Evolutionary conservation across 2,113 vertebrate genomes (phyloP).

Genomic region (Proteles cristata): DNA sequence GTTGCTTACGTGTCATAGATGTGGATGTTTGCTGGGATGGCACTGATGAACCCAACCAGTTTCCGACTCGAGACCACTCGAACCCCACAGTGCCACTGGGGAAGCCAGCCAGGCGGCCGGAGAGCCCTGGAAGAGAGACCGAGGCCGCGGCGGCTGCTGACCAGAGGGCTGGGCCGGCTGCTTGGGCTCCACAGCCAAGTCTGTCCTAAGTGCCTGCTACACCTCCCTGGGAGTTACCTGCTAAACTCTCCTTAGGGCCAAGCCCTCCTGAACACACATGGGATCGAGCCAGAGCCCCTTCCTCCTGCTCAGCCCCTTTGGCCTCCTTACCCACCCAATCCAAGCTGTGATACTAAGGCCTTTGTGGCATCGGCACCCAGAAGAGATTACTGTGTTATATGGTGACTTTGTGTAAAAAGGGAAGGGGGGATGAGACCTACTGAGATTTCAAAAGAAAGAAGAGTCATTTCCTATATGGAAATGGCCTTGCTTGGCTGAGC

Average conservation of each 20-base stretch:
- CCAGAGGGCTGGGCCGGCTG: neutral
- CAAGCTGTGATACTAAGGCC: neutral
- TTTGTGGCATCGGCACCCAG: neutral
- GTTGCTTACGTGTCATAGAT: conserved; percentile 95
- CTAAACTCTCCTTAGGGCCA: neutral
- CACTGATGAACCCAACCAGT: conserved; percentile 98
- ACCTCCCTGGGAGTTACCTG: neutral
- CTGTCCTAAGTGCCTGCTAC: neutral
- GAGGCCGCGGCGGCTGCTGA: neutral
- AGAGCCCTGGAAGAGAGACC: conserved; percentile 90
- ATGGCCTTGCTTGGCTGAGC: neutral
- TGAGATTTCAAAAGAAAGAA: neutral
- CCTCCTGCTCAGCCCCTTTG: neutral
- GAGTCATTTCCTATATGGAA: neutral
- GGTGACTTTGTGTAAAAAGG: neutral
- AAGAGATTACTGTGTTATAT: neutral
- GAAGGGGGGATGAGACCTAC: neutral
- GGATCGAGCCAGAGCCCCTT: neutral
- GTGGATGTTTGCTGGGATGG: conserved; percentile 95
- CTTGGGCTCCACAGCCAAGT: rapidly evolving
- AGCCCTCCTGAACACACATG: neutral
- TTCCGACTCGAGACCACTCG: conserved; percentile 98
- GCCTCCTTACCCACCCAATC: neutral
- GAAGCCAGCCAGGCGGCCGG: conserved; percentile 97
- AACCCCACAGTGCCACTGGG: conserved; percentile 99